Conservation (phyloP, 2,797 vertebrate species). For the Phoeniculus purpureus region DNA sequence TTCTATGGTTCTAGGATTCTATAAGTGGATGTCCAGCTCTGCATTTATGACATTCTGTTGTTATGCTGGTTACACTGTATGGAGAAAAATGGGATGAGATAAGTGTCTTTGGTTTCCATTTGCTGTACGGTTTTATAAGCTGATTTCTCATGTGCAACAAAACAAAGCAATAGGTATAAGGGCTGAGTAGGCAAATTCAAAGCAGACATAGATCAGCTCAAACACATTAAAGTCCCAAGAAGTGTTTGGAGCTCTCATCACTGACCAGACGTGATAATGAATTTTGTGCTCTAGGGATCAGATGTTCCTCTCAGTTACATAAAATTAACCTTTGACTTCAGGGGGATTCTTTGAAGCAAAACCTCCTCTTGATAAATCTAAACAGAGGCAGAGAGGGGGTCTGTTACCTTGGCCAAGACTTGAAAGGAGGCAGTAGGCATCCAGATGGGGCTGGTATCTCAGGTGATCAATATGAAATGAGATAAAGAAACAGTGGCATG, state of each 20-base stretch:
- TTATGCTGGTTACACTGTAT: background rate
- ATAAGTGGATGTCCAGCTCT: background rate
- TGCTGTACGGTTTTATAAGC: background rate
- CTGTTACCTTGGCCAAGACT: background rate
- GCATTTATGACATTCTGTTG: background rate
- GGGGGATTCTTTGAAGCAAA: background rate
- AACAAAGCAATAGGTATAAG: background rate
- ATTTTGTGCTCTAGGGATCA: background rate
- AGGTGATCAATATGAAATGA: background rate
- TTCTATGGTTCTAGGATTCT: too few relatives aligned
- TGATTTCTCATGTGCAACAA: background rate
- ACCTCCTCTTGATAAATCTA: background rate
- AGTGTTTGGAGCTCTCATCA: background rate
- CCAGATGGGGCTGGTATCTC: background rate
- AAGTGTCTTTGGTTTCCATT: background rate
- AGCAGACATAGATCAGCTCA: background rate
- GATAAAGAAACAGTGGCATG: background rate
- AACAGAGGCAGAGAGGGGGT: background rate
- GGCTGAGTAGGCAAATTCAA: background rate
- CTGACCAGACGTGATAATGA: background rate
- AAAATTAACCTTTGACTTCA: conserved; percentile 13
- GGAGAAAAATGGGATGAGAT: background rate
- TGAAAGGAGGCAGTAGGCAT: background rate
- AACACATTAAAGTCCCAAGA: background rate
- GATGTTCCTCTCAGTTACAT: background rate